phyloP scores from a whole-genome alignment of 2,888 invertebrate species.

The Nowickia ferox region DNA sequence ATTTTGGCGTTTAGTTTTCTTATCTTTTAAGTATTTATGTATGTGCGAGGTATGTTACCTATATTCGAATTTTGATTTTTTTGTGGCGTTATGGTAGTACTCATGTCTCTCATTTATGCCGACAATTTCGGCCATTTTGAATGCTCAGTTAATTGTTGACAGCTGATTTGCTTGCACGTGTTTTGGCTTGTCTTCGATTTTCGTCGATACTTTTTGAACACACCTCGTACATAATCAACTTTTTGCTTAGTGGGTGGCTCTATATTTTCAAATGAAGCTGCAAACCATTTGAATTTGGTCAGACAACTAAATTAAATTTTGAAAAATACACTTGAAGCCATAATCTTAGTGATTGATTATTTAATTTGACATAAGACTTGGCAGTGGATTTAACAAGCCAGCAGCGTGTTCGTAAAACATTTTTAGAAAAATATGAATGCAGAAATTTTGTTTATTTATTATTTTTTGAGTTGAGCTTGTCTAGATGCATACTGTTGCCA shows the following conservation, averaged over 20 bases:
- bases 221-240: not conserved
- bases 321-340: conserved; percentile 61
- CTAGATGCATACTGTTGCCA: no score
- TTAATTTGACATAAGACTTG: conserved; percentile 62
- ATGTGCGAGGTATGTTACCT: no score
- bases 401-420: conserved; percentile 15
- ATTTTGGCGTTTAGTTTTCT: not conserved
- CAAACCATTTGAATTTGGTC: conserved; percentile 12
- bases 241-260: conserved; percentile 55
- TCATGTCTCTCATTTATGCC: no score
- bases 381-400: not conserved
- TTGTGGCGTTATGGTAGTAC: no score
- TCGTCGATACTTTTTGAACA: no score
- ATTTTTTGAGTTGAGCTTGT: no score
- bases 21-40: not conserved
- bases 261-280: conserved; percentile 39
- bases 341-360: conserved; percentile 68
- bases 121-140: no score
- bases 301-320: conserved; percentile 63
- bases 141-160: no score
- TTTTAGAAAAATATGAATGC: not conserved
- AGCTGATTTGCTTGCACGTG: no score
- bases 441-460: not conserved
- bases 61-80: no score
- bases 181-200: no score